phyloP scores from a whole-genome alignment of 2,888 invertebrate genomes.

The Harpalus rufipes region DNA sequence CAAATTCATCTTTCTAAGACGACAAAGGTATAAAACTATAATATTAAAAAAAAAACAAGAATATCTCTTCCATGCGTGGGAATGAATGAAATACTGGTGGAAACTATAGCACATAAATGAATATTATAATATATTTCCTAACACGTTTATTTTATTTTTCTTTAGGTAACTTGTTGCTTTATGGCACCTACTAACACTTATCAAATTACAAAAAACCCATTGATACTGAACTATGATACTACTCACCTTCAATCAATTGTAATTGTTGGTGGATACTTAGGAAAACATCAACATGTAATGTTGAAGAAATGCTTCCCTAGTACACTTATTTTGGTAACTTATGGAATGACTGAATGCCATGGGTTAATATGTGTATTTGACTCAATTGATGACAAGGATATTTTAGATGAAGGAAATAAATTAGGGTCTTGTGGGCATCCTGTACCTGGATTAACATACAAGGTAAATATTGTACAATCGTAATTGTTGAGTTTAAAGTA shows the following conservation, averaged over 20 bases:
- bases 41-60: not conserved
- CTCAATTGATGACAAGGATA: conserved; percentile 11
- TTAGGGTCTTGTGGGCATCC: conserved; percentile 70
- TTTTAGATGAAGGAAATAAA: conserved; percentile 60
- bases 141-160: not conserved
- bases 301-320: conserved; percentile 72
- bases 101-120: not conserved
- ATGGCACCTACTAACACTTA: conserved; percentile 69
- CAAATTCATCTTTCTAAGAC: no score
- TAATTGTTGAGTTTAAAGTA: not conserved
- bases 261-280: conserved; percentile 70
- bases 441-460: conserved; percentile 73
- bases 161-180: conserved; percentile 60
- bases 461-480: conserved; percentile 72
- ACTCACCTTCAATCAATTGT: conserved; percentile 57
- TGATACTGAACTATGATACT: conserved; percentile 67
- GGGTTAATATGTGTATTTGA: conserved; percentile 70
- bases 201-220: conserved; percentile 67
- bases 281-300: conserved; percentile 68
- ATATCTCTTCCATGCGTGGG: not conserved
- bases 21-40: no score
- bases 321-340: conserved; percentile 73
- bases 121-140: not conserved
- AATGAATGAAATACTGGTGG: not conserved
- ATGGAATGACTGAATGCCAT: conserved; percentile 76